Evolutionary conservation across 2,797 vertebrate species (phyloP).

Genomic region (Potorous gilbertii): DNA sequence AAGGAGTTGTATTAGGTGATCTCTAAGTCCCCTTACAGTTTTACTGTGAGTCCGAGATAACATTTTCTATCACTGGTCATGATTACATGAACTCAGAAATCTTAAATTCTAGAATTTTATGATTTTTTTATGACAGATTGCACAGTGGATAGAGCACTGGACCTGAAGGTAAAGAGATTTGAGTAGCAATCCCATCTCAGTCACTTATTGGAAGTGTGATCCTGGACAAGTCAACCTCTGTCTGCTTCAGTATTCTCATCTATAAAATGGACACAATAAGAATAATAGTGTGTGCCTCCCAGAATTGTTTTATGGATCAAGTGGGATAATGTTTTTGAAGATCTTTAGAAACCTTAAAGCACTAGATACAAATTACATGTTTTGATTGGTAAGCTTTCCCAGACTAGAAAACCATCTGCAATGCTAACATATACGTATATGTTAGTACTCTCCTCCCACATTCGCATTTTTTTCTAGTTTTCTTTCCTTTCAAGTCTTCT

Average conservation of each 20-base stretch:
- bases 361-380: neutral
- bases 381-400: neutral
- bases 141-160: neutral
- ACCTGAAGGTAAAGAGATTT: neutral
- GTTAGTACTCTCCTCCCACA: neutral
- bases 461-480: neutral
- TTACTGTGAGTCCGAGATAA: neutral
- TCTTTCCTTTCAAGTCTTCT: neutral
- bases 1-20: neutral
- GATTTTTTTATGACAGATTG: neutral
- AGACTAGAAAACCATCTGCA: neutral
- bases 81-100: neutral
- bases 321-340: neutral
- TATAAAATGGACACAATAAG: neutral
- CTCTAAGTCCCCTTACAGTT: neutral
- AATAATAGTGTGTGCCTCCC: neutral
- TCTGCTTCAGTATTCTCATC: neutral
- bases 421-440: neutral
- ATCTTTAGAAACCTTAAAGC: neutral
- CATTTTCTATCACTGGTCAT: neutral
- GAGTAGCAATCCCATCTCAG: neutral
- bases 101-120: neutral
- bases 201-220: neutral
- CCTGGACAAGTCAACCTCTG: neutral
- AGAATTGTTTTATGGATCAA: neutral